Base-by-base conservation (phyloP, 2,888 invertebrate species). In the Aphidoletes aphidimyza region DNA sequence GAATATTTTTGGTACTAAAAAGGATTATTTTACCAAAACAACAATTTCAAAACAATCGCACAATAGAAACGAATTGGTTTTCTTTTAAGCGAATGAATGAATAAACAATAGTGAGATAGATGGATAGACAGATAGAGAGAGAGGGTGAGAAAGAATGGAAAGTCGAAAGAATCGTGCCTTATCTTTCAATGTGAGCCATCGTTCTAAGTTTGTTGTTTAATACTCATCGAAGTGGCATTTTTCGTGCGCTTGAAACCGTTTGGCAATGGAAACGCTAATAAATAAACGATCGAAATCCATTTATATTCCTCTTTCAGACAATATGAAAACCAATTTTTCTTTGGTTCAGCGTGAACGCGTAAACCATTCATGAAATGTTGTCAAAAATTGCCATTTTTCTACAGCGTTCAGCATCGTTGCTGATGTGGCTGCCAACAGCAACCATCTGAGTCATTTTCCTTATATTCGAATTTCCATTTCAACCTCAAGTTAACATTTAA, bases 251-350 rank as follows among this genome's bases (percentile, higher is more conserved):
- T 9, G 11, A 69, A 69, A 69, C 9, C n/a, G 69, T 30, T 69
- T 69, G 11, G 19, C 69, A 69, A 69, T 69, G 69, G n/a, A 69
- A 69, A 69, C 69, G 34, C 69, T 69, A 69, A 69, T 69, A 69
- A n/a, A 69, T 69, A 69, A 69, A n/a, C 69, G 69, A 69, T 69
- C 30, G 69, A 34, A 69, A 69, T 69, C 69, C 69, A 69, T 69
- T 69, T 69, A 69, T 69, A 30, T 69, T 69, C n/a, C 69, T 69
- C 17, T 69, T 34, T 26, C 30, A 69, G 26, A 69, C 69, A 69
- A 69, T 30, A 69, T 69, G 69, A 34, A 69, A 69, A 69, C n/a
- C 69, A 26, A 69, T 69, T 69, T 69, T 69, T 69, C 69, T 69
- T 69, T 69, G 30, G 9, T 6, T 17, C 0, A 11, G 34, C 69